phyloP scores from a whole-genome alignment of 2,797 vertebrate genomes.

The Columba guinea region DNA sequence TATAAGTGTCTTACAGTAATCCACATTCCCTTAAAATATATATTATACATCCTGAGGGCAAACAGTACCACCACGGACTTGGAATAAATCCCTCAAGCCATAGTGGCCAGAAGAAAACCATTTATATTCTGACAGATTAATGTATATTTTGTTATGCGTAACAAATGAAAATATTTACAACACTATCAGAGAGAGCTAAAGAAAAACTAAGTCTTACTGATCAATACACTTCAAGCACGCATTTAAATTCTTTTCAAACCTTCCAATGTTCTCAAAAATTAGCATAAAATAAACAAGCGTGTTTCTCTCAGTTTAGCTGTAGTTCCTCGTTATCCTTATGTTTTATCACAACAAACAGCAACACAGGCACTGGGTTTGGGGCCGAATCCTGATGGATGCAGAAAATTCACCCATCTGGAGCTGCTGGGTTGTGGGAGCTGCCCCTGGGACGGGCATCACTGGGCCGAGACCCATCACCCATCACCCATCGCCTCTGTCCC shows the following conservation, averaged over 20 bases:
- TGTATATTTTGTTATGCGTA: slow-evolving; percentile 78
- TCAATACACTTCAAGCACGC: slow-evolving; percentile 62
- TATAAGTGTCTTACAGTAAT: slow-evolving; percentile 82
- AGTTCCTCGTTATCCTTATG: neutral
- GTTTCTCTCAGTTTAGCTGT: slow-evolving; percentile 7
- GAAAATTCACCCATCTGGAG: fast-evolving
- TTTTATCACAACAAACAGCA: neutral
- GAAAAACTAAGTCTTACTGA: slow-evolving; percentile 80
- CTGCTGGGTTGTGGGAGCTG: neutral
- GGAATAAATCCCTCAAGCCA: slow-evolving; percentile 82
- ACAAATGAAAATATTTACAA: slow-evolving; percentile 81
- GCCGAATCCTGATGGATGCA: fast-evolving
- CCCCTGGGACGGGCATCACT: neutral
- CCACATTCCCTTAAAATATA: slow-evolving; percentile 80
- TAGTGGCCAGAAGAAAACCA: slow-evolving; percentile 77
- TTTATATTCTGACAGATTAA: slow-evolving; percentile 80
- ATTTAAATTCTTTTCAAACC: slow-evolving; percentile 66
- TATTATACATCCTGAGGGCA: slow-evolving; percentile 80
- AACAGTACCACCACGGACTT: slow-evolving; percentile 73
- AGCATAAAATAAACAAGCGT: slow-evolving; percentile 17
- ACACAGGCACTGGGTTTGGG: fast-evolving
- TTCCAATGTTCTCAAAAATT: neutral
- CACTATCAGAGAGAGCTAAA: slow-evolving; percentile 75
- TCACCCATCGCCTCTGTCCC: neutral
- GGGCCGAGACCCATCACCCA: neutral